Evolutionary conservation across 2,888 invertebrate genomes (phyloP), one percentile per base, ranked within the genome.

Genomic region (Phymatocera aterrima): DNA sequence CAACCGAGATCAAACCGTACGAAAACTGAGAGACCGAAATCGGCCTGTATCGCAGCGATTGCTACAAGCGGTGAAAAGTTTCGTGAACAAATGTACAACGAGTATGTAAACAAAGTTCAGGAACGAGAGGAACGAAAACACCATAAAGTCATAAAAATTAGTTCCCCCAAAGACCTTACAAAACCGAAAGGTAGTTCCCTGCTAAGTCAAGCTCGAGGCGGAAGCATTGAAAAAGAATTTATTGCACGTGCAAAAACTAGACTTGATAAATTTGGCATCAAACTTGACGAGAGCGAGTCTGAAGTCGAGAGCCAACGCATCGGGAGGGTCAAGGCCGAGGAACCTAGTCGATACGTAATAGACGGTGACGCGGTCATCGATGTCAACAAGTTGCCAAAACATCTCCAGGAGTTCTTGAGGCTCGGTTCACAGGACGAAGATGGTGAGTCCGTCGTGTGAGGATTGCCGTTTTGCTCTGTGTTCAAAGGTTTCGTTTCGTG

Each of bases 21-120:
- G 28, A 79, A 48, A 18, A 43, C 54, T 6, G 75, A 79, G 31
- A 68, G 86, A 12, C 87, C 87, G 0, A 86, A 84, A 84, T 91
- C 89, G 83, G 90, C 68, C 86, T 43, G 43, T 43, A 90, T 84
- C 83, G 90, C 86, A 81, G 89, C 83, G 28, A 78, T 88, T 1
- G 87, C 94, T 54, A 92, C 92, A 10, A 93, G 94, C 8, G 94
- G 94, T 68, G 95, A 96, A 89, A 92, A 93, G 57, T 94, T 95
- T 84, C 93, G 96, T 6, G 94, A 95, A 83, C 94, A 94, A 90
- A 97, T 97, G 96, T 97, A 96, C 90, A 93, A 95, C 84, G 97
- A 97, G 89, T 97, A 96, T 91, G 93, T 96, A 87, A 92, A 93
- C 86, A 95, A 96, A 91, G 94, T 97, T 85, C 94, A 95, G 4